Evolutionary conservation across 2,113 vertebrate species (phyloP).

Genomic region (Sapayoa aenigma): DNA sequence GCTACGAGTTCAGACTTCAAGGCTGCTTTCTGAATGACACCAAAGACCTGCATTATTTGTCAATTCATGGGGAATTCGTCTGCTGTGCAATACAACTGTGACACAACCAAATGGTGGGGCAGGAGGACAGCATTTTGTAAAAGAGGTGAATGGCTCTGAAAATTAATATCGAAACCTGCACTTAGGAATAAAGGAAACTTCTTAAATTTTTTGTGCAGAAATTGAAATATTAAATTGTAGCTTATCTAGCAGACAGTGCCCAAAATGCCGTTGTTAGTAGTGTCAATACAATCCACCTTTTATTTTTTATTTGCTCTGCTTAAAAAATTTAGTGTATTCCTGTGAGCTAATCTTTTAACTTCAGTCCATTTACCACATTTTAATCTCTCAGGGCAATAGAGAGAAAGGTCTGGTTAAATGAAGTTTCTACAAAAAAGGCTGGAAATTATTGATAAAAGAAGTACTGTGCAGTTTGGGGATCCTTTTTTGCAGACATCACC

Average conservation of each 20-base stretch:
- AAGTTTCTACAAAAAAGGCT: not conserved
- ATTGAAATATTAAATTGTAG: not conserved
- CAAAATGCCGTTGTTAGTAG: not conserved
- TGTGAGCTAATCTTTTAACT: not conserved
- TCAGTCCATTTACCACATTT: not conserved
- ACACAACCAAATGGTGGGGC: not conserved
- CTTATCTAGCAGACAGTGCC: not conserved
- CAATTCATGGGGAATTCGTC: constrained; percentile 21
- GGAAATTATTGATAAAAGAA: not conserved
- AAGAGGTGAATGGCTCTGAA: not conserved
- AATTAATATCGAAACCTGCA: not conserved
- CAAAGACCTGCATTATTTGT: constrained; percentile 3
- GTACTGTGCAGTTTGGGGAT: not conserved
- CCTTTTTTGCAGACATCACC: not conserved
- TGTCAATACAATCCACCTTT: not conserved
- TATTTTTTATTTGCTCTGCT: not conserved
- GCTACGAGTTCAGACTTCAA: not conserved
- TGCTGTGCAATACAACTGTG: not conserved
- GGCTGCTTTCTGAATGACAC: not conserved
- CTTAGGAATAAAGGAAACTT: not conserved
- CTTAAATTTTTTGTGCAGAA: not conserved
- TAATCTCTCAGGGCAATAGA: not conserved
- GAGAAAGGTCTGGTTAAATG: not conserved
- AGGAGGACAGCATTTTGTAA: not conserved
- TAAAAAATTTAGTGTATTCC: not conserved